Evolutionary conservation across 1,140 invertebrate species (phyloP), one percentile per base, ranked within the genome.

Genomic region (Berghia stephanieae): DNA sequence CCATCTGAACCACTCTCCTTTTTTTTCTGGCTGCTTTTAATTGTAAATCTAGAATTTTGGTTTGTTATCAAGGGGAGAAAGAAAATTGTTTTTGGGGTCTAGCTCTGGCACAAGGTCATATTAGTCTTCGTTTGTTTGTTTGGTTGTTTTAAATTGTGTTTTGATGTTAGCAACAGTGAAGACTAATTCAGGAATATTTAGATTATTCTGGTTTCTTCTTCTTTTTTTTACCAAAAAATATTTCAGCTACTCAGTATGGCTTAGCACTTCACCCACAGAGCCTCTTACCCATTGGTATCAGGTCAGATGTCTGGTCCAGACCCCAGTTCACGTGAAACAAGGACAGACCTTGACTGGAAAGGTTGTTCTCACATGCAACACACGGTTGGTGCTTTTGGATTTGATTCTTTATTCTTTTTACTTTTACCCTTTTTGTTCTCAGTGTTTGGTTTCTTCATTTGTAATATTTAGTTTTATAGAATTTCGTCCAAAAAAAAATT

Each of bases 201-300:
- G 10, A 36, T 68, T 34, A 38, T 72, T 72, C 27, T 72, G 6
- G 6, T 72, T 43, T 3, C 3, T 2, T 60, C 10, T 57, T 38
- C 3, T 49, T 49, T 49, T 49, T 49, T 13, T 49, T 49, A 49
- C n/a, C 46, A 49, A n/a, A 49, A 49, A 13, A 24, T 63, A 31
- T 24, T 63, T 31, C 77, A 91, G 91, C 78, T 94, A 96, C 85
- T 94, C 95, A 74, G 94, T 99, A 69, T 99, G 98, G 97, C 90
- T 99, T 4, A 99, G 97, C n/a, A 99, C 98, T 31, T 93, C 97
- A 8, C 98, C 98, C 0, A 99, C 97, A 24, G 97, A 99, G 88
- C 96, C 98, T n/a, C 90, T 99, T 2, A 99, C 98, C 43, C 98
- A 99, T 90, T 99, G 98, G 98, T 99, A 99, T 90, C 98, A 99